Evolutionary conservation across 2,888 invertebrate species (phyloP), one percentile per base, ranked within the genome.

Genomic region (Allygus modestus): DNA sequence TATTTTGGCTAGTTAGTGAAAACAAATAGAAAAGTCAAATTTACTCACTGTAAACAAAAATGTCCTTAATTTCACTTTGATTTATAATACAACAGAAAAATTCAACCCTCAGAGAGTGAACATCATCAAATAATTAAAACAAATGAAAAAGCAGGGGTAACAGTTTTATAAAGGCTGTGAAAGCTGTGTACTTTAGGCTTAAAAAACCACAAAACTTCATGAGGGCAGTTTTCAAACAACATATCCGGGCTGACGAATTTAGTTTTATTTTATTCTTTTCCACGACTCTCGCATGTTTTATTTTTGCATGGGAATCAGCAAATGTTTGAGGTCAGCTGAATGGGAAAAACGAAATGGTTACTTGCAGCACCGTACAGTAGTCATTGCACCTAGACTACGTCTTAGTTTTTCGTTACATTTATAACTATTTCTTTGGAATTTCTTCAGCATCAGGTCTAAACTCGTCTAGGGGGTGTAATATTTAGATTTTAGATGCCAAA

Each of bases 141-240:
- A 65, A 65, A 65, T 65, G 65, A 65, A 65, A 65, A 65, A 65
- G 65, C 65, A 31, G 65, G 65, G 65, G 65, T n/a, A 43, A 43
- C 73, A 41, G 73, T 73, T 73, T 73, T 73, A 73, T 73, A 77
- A 46, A 41, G 43, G 46, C 46, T 77, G 75, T 46, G n/a, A 77
- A 77, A 77, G 75, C 75, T 77, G 75, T 77, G 75, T 77, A 77
- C 75, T 77, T 77, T 77, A 41, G 75, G 75, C 75, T 77, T 77
- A 46, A 77, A 77, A 77, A 77, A 77, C 75, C 75, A 46, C 75
- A 77, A 77, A 77, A 37, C 41, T 77, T 43, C 46, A 77, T 77
- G 75, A 46, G 75, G 75, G 75, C 75, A 77, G 75, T 77, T 77
- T 46, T 71, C 71, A 71, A 71, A 71, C 46, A 77, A 26, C 75